A percentile compares a stretch with the other conserved stretches of the same genome.
phyloP scores from a whole-genome alignment of 1,140 invertebrate species.

The Monomorium pharaonis region DNA sequence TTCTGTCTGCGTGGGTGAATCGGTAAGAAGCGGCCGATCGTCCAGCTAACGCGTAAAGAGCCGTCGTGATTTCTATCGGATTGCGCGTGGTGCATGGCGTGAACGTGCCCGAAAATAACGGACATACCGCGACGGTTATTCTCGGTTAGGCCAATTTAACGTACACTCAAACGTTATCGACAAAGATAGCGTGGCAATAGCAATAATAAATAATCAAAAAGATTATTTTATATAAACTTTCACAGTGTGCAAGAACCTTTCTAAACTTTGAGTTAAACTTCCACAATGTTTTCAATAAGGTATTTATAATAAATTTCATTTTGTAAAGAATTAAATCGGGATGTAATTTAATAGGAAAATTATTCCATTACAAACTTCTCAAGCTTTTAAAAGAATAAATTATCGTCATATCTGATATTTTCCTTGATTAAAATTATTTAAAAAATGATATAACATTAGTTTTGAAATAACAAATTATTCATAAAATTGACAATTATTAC shows the following conservation, averaged over 20 bases:
- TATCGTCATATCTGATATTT: background rate
- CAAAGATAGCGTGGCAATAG: background rate
- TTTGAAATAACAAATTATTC: background rate
- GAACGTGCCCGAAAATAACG: conserved; percentile 69
- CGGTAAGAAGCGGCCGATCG: conserved; percentile 62
- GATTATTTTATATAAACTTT: background rate
- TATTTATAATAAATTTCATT: background rate
- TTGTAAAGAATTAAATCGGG: background rate
- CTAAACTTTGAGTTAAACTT: background rate
- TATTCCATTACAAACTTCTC: background rate
- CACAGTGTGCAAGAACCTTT: background rate
- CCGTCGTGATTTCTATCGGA: conserved; percentile 51
- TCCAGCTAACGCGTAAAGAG: conserved; percentile 13
- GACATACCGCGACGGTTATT: conserved; percentile 73
- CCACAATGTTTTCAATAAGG: background rate
- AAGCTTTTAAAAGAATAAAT: background rate
- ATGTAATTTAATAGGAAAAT: background rate
- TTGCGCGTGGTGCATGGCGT: conserved; percentile 16
- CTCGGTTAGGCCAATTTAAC: conserved; percentile 54
- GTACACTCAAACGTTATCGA: conserved; percentile 56
- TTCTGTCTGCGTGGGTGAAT: conserved; percentile 58
- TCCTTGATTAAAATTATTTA: background rate
- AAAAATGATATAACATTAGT: background rate
- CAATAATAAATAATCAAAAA: conserved; percentile 6
- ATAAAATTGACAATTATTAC: background rate